These are phyloP conservation scores for Cataglyphis livida DNA, from an alignment of 2,888 invertebrate genomes.

Conservation along the genomic window DNA sequence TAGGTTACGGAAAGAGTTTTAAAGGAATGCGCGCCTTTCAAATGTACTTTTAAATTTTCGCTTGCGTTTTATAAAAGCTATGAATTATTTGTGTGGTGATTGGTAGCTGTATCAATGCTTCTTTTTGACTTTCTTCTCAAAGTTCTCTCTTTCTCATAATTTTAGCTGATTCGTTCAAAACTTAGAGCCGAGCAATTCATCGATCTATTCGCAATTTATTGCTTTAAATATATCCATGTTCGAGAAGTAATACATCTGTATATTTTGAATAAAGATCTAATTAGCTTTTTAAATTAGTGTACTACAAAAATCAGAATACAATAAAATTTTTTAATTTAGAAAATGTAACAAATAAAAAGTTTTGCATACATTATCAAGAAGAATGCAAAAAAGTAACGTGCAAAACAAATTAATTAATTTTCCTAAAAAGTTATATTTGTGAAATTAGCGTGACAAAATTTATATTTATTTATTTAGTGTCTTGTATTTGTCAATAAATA, in stretches of 20 bases:
- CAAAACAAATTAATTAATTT: slow-evolving; percentile 9
- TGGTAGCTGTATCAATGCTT: slow-evolving; percentile 73
- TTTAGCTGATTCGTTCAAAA: slow-evolving; percentile 46
- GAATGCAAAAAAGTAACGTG: not conserved
- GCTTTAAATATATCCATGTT: not conserved
- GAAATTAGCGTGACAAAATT: not conserved
- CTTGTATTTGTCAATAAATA: slow-evolving; percentile 37
- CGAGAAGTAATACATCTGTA: not conserved
- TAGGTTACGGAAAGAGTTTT: slow-evolving; percentile 26
- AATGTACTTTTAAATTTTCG: slow-evolving; percentile 44
- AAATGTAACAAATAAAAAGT: not conserved
- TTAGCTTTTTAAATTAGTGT: not conserved
- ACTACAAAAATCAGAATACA: not conserved
- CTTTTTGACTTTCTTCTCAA: slow-evolving; percentile 46
- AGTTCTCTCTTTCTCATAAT: slow-evolving; percentile 60
- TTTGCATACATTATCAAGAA: not conserved
- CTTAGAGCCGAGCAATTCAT: slow-evolving; percentile 32
- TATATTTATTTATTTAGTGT: not conserved
- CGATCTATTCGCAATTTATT: slow-evolving; percentile 22
- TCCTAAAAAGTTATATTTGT: not conserved
- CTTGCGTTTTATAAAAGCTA: not conserved
- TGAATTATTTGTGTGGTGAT: slow-evolving; percentile 55
- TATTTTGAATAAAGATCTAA: not conserved
- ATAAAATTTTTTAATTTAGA: not conserved
- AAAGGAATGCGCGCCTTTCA: slow-evolving; percentile 26